phyloP scores from a whole-genome alignment of 2,113 vertebrate species.

The Lampris megalopsis region DNA sequence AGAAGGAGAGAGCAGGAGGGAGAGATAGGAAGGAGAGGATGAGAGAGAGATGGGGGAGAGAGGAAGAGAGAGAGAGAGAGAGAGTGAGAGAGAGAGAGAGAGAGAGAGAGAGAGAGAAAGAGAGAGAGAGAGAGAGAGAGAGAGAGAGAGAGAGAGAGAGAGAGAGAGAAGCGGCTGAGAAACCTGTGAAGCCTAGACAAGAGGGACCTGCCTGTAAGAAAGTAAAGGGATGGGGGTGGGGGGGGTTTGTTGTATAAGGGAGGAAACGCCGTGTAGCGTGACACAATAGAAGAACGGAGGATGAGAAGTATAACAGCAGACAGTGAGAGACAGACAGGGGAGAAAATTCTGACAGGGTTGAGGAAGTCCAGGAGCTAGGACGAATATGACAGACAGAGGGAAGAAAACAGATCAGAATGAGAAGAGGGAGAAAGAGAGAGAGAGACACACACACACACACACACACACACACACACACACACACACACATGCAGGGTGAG shows the following conservation, averaged over 20 bases:
- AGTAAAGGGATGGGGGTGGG: slow-evolving; percentile 68
- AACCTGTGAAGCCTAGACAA: slow-evolving; percentile 79
- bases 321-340: slow-evolving; percentile 73
- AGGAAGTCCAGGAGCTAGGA: slow-evolving; percentile 72
- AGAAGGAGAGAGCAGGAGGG: slow-evolving; percentile 15
- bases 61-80: slow-evolving; percentile 39
- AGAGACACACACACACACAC: slow-evolving; percentile 19
- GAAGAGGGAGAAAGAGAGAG: slow-evolving; percentile 51
- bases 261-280: slow-evolving; percentile 77
- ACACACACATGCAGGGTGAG: slow-evolving; percentile 45
- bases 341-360: slow-evolving; percentile 78
- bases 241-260: slow-evolving; percentile 49
- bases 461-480: no score
- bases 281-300: slow-evolving; percentile 74
- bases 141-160: slow-evolving; percentile 36
- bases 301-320: slow-evolving; percentile 72
- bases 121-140: slow-evolving; percentile 40
- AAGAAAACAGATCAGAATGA: slow-evolving; percentile 69
- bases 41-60: slow-evolving; percentile 25
- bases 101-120: slow-evolving; percentile 40
- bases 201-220: slow-evolving; percentile 78
- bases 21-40: slow-evolving; percentile 19
- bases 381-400: slow-evolving; percentile 72
- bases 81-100: slow-evolving; percentile 24
- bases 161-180: slow-evolving; percentile 55